phyloP scores from a whole-genome alignment of 2,888 invertebrate genomes.

The Xanthorhoe designata region DNA sequence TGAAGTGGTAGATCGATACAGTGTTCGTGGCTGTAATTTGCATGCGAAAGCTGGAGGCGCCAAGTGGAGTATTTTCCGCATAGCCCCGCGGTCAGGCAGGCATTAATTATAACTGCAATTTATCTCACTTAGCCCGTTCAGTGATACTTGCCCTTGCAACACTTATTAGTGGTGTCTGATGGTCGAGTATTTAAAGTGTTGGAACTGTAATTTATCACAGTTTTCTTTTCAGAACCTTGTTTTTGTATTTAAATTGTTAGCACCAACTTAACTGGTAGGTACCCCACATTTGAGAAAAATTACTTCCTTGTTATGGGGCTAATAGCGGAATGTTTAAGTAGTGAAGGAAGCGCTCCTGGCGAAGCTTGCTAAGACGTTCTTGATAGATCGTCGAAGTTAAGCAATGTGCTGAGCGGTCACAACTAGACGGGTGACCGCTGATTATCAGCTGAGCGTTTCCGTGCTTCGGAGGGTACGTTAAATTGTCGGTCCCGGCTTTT shows the following conservation, averaged over 20 bases:
- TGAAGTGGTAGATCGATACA: slow-evolving; percentile 49
- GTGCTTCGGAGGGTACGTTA: too few relatives aligned
- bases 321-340: too few relatives aligned
- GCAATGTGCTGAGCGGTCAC: too few relatives aligned
- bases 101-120: slow-evolving; percentile 68
- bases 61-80: slow-evolving; percentile 56
- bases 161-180: slow-evolving; percentile 41
- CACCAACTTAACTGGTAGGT: too few relatives aligned
- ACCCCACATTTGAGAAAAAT: too few relatives aligned
- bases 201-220: slow-evolving; percentile 4
- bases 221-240: background rate
- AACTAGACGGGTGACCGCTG: too few relatives aligned
- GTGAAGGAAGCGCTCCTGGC: too few relatives aligned
- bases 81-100: slow-evolving; percentile 46
- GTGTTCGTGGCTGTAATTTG: slow-evolving; percentile 57
- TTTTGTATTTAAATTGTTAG: background rate
- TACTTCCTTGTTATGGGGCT: too few relatives aligned
- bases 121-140: slow-evolving; percentile 59
- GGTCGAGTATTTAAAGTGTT: slow-evolving; percentile 8
- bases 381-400: too few relatives aligned
- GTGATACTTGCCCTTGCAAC: slow-evolving; percentile 47
- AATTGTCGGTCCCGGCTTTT: too few relatives aligned
- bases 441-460: too few relatives aligned
- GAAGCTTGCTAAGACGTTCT: too few relatives aligned
- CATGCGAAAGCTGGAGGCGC: slow-evolving; percentile 59